A percentile compares a stretch with the other conserved stretches of the same genome.
These are phyloP conservation scores for Lithodes maja DNA, from an alignment of 2,888 invertebrate genomes.

Conservation along the genomic window DNA sequence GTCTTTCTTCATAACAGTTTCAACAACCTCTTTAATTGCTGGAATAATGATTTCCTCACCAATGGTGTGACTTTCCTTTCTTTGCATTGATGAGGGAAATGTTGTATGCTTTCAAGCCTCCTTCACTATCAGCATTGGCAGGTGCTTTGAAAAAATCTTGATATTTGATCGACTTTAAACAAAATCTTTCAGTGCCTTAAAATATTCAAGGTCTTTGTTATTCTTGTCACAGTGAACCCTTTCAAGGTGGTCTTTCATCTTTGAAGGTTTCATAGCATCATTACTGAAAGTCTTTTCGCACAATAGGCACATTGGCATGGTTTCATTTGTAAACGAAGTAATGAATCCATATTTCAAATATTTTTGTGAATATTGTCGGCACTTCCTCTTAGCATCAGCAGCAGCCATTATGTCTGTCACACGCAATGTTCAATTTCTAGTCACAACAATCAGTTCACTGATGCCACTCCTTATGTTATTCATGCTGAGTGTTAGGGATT, in stretches of 20 bases:
- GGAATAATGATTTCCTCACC: slow-evolving; percentile 28
- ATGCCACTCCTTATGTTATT: too few relatives aligned
- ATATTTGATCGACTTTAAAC: slow-evolving; percentile 25
- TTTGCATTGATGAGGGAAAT: slow-evolving; percentile 5
- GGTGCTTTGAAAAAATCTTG: slow-evolving; percentile 39
- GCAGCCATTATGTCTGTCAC: too few relatives aligned
- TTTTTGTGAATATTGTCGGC: too few relatives aligned
- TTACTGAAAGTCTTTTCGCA: slow-evolving; percentile 67
- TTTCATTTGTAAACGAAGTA: too few relatives aligned
- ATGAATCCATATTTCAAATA: slow-evolving; percentile 44
- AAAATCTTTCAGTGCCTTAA: slow-evolving; percentile 48
- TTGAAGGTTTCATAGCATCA: slow-evolving; percentile 70
- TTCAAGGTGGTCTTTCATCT: slow-evolving; percentile 67
- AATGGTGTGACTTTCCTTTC: slow-evolving; percentile 18
- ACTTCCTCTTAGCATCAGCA: too few relatives aligned
- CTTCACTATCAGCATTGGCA: slow-evolving; percentile 39
- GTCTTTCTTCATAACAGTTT: slow-evolving; percentile 49
- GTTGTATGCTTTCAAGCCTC: slow-evolving; percentile 33
- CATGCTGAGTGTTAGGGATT: slow-evolving; percentile 69
- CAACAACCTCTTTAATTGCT: slow-evolving; percentile 41
- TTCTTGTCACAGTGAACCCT: slow-evolving; percentile 67
- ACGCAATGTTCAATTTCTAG: too few relatives aligned
- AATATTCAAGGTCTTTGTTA: slow-evolving; percentile 23
- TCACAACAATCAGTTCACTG: too few relatives aligned
- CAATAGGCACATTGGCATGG: slow-evolving; percentile 71